Evolutionary conservation across 2,888 invertebrate genomes (phyloP), one percentile per base, ranked within the genome.

Genomic region (Rotaria sp.): DNA sequence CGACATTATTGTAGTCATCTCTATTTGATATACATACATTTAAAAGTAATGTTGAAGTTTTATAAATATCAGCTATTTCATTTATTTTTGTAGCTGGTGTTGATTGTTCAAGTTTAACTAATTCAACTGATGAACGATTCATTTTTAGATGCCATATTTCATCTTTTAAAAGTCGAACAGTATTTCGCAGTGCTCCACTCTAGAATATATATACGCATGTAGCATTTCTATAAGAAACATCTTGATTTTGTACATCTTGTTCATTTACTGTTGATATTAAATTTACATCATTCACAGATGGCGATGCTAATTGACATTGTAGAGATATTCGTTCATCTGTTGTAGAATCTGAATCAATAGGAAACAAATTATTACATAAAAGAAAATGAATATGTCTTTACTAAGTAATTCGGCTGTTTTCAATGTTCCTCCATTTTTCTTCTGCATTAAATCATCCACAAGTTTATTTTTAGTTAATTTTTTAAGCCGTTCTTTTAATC

Each of bases 401-500:
- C 80, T 45, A 7, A 80, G n/a, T 15, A 45, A 26, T 45, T 38
- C 67, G 21, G 26, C 3, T 10, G 80, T 7, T 80, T 24, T 80
- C 45, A 21, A 21, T 45, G 67, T 15, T 67, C 67, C 35, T 30
- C 67, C 67, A 3, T 26, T 45, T 45, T 45, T 80, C 5, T 80
- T 80, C 26, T 41, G 41, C 26, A 80, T 80, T 35, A 91, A 88
- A 38, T 90, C 91, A 87, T 91, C 91, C 52, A 92, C 88, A 74
- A 92, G 88, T 59, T 91, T 92, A 88, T 95, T 94, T 91, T 94
- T 95, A 0, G 94, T 94, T 88, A 94, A 87, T n/a, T 89, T 89
- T 90, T 96, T 96, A 26, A 97, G 92, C 89, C 95, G 95, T 89
- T 97, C 96, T 87, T 96, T 94, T 88, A 98, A 92, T 87, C 95